Conservation (phyloP, 1,140 invertebrate species). For the Drosophila novamexicana region DNA sequence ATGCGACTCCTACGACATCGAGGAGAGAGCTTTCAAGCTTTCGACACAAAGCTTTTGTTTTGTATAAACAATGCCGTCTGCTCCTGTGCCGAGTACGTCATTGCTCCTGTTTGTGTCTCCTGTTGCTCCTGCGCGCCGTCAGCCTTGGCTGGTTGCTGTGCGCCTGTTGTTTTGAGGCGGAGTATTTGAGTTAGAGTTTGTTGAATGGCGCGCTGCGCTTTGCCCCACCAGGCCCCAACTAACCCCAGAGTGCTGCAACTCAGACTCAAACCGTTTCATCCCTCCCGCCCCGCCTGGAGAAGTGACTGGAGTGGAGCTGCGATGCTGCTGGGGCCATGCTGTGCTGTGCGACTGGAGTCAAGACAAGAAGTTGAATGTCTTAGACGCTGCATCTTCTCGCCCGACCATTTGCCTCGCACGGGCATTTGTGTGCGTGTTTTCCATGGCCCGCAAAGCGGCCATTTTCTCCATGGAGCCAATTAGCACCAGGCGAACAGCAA, state of each 20-base stretch:
- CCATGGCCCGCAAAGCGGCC: constrained; percentile 63
- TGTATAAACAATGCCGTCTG: background rate
- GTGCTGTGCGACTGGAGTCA: background rate
- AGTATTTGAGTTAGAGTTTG: constrained; percentile 84
- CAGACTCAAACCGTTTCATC: constrained; percentile 1
- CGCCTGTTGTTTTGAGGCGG: constrained; percentile 81
- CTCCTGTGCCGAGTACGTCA: constrained; percentile 58
- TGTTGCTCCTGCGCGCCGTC: constrained; percentile 67
- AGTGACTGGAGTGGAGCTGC: constrained; percentile 13
- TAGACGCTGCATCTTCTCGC: constrained; percentile 23
- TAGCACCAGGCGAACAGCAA: constrained; percentile 77
- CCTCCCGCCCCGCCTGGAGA: constrained; percentile 18
- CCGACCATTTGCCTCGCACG: too few species aligned
- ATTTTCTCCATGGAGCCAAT: constrained; percentile 84
- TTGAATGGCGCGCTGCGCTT: constrained; percentile 66
- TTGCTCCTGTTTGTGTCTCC: constrained; percentile 68
- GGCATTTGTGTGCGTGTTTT: constrained; percentile 36
- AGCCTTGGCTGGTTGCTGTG: constrained; percentile 49
- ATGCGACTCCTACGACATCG: background rate
- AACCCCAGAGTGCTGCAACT: constrained; percentile 1
- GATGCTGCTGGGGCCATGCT: background rate
- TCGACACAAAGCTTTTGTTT: background rate
- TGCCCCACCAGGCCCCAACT: constrained; percentile 11
- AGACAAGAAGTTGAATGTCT: constrained; percentile 52
- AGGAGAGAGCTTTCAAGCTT: background rate